Conservation (phyloP, 2,113 vertebrate species). For the Phalacrocorax brasilianus region DNA sequence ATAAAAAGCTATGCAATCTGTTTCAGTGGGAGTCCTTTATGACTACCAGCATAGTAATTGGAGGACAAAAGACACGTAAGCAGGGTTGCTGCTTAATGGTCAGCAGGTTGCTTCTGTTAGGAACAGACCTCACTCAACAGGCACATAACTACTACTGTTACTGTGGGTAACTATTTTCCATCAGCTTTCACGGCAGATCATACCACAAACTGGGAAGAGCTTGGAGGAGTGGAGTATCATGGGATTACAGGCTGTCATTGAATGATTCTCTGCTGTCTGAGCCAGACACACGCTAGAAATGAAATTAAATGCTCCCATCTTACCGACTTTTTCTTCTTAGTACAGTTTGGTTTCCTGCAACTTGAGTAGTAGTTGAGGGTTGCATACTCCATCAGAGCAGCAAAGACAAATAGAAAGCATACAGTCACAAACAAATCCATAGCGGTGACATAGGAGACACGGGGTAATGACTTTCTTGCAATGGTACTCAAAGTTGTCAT, state of each 20-base stretch:
- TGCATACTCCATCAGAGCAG: conserved; percentile 96
- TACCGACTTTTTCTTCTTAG: conserved; percentile 84
- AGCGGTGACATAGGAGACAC: conserved; percentile 94
- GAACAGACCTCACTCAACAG: not conserved
- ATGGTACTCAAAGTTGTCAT: conserved; percentile 97
- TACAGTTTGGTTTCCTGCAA: conserved; percentile 73
- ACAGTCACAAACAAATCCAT: conserved; percentile 98
- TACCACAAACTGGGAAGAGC: not conserved
- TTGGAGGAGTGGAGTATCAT: not conserved
- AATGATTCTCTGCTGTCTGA: not conserved
- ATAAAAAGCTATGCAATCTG: not conserved
- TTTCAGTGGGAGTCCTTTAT: not conserved
- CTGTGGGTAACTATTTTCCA: not conserved
- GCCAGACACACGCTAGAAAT: not conserved
- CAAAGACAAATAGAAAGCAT: conserved; percentile 97
- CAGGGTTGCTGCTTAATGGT: not conserved
- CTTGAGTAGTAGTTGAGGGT: conserved; percentile 94
- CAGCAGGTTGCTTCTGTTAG: not conserved
- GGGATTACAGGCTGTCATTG: not conserved
- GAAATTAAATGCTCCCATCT: conserved; percentile 22
- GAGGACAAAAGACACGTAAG: not conserved
- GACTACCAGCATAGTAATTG: not conserved
- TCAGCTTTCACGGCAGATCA: not conserved
- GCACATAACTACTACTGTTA: not conserved
- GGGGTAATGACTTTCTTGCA: conserved; percentile 90